These are phyloP conservation scores for Tholera decimalis DNA, from an alignment of 2,888 invertebrate genomes.

Conservation along the genomic window DNA sequence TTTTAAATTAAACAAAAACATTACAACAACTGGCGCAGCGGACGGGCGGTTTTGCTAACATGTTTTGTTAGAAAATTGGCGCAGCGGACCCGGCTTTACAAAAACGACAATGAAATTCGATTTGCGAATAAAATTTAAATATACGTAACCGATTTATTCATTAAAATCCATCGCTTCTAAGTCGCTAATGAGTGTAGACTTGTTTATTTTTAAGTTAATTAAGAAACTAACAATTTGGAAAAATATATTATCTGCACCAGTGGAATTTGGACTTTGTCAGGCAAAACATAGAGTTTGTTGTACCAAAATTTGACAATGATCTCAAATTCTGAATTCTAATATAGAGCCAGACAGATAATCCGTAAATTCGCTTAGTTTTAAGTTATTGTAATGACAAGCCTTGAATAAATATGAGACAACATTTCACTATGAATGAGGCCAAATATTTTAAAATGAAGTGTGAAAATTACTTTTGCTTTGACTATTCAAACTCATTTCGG, in stretches of 20 bases:
- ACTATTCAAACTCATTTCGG: slow-evolving; percentile 3
- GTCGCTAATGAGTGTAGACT: no score
- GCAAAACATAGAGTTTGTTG: not conserved
- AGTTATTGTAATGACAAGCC: slow-evolving; percentile 1
- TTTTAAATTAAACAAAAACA: no score
- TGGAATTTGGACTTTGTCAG: no score
- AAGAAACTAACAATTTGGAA: no score
- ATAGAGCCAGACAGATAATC: not conserved
- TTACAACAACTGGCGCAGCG: no score
- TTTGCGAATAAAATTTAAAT: not conserved
- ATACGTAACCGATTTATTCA: no score
- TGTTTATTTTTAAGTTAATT: no score
- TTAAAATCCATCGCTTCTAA: no score
- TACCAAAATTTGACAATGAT: not conserved
- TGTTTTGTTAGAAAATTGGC: no score
- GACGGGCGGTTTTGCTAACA: no score
- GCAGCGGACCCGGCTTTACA: no score
- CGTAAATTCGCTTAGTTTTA: not conserved
- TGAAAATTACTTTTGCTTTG: slow-evolving; percentile 25
- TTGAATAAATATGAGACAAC: slow-evolving; percentile 10
- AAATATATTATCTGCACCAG: no score
- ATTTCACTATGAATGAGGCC: not conserved
- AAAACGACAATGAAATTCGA: not conserved
- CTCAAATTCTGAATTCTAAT: not conserved
- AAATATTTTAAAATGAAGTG: slow-evolving; percentile 9